Percentiles rank a stretch among this genome's conserved stretches.
Conservation (phyloP, 2,113 vertebrate genomes). For the Neopipo cinnamomea region DNA sequence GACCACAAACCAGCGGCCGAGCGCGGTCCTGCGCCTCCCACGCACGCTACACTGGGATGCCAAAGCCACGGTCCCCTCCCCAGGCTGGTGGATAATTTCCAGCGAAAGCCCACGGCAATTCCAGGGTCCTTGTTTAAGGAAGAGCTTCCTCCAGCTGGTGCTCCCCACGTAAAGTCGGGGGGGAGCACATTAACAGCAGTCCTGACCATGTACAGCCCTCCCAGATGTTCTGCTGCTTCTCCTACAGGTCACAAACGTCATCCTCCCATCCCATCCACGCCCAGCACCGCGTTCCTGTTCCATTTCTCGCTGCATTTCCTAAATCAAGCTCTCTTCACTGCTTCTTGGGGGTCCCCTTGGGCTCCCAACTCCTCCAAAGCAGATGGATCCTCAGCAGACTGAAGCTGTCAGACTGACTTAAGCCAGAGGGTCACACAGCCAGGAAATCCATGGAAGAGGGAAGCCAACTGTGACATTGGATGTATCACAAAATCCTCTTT, state of each 20-base stretch:
- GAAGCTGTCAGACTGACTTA: not conserved
- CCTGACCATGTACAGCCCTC: accelerated
- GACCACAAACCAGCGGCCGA: not conserved
- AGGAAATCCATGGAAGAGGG: not conserved
- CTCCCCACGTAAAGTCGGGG: not conserved
- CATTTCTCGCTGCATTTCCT: accelerated
- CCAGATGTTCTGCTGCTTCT: not conserved
- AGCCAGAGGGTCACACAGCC: not conserved
- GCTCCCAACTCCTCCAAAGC: not conserved
- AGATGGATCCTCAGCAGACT: not conserved
- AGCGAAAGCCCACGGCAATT: not conserved
- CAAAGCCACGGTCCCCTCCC: not conserved
- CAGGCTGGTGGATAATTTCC: not conserved
- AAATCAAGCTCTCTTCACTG: not conserved
- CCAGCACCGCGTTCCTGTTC: accelerated
- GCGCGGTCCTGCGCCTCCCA: not conserved
- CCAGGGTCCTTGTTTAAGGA: accelerated
- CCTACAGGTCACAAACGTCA: not conserved
- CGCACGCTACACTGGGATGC: accelerated
- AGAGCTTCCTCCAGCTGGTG: not conserved
- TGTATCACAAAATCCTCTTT: not conserved
- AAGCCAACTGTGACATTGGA: not conserved
- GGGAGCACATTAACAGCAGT: accelerated
- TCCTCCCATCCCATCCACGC: not conserved
- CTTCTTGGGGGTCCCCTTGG: not conserved